Base-by-base conservation (phyloP, 2,888 invertebrate genomes). In the Cepaea hortensis region DNA sequence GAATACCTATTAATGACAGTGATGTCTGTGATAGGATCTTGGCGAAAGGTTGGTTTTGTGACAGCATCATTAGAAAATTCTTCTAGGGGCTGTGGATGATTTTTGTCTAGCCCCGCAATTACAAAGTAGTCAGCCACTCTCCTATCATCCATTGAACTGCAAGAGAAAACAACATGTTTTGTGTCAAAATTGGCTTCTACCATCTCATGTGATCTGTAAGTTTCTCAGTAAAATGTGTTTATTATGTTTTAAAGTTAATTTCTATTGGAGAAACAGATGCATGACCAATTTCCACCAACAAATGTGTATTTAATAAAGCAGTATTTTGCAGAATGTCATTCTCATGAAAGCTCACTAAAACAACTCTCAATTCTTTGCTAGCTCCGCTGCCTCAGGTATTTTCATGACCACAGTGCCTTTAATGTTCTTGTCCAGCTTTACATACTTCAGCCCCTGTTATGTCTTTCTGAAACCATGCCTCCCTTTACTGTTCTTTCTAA, bases 61-160 rank as follows among this genome's bases (percentile, higher is more conserved):
- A 97, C 97, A 3, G 96, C 95, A 91, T 96, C 96, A 89, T 97
- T 96, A 88, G 96, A 96, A 94, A 97, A 97, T 88, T 97, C 97
- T 77, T 96, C 96, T 93, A 97, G 97, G n/a, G 93, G 93, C 93
- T 97, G 97, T 73, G 97, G 96, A 55, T 97, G 96, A 93, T 96
- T 96, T 89, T 97, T 97, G 23, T 98, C 97, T 94, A 99, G 95
- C 61, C 99, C 99, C 93, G 99, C 98, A 88, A 99, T 97, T 90
- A 99, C 98, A 95, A 99, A 99, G 95, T 99, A 99, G 95, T 99
- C 99, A 48, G 98, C 98, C 89, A 99, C 97, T 88, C 95, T 91
- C 70, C 92, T 92, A 72, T 93, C 94, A 88, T 94, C 94, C 94
- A 94, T 94, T 73, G 75, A 73, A 77, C 85, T 87, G 84, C 6